Percentiles rank a stretch among this genome's conserved stretches.
These are phyloP conservation scores for Cynodonichthys magdalenae DNA, from an alignment of 2,797 vertebrate genomes.

Conservation along the genomic window DNA sequence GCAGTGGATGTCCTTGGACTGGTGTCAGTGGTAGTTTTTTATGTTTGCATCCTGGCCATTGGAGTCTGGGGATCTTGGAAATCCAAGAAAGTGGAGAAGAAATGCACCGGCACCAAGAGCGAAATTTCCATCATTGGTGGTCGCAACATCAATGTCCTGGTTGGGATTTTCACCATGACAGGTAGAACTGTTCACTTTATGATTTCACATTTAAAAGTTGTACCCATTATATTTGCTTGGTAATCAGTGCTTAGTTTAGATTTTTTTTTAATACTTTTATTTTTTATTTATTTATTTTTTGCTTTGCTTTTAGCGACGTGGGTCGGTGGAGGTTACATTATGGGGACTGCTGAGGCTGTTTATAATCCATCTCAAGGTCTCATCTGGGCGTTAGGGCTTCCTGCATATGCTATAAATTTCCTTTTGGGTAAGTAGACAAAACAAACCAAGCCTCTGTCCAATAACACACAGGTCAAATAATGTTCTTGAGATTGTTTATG, in stretches of 20 bases:
- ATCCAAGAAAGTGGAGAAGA: conserved; percentile 62
- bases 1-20: conserved; percentile 55
- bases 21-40: conserved; percentile 55
- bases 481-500: too few relatives aligned
- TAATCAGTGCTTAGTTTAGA: neutral
- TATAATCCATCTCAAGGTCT: conserved; percentile 79
- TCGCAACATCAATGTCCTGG: conserved; percentile 62
- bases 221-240: neutral
- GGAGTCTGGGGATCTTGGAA: conserved; percentile 70
- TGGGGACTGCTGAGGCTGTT: conserved; percentile 80
- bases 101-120: conserved; percentile 42
- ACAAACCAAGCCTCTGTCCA: neutral
- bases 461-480: neutral
- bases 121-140: conserved; percentile 69
- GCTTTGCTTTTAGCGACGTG: conserved; percentile 74
- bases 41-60: conserved; percentile 57
- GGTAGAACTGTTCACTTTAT: conserved; percentile 23
- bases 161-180: conserved; percentile 75
- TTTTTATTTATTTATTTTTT: conserved; percentile 1
- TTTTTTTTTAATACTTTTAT: neutral
- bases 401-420: conserved; percentile 75
- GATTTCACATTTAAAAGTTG: neutral
- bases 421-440: conserved; percentile 72
- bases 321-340: conserved; percentile 82
- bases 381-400: conserved; percentile 77